Evolutionary conservation across 2,797 vertebrate genomes (phyloP), one percentile per base, ranked within the genome.

Genomic region (Squalus acanthias): DNA sequence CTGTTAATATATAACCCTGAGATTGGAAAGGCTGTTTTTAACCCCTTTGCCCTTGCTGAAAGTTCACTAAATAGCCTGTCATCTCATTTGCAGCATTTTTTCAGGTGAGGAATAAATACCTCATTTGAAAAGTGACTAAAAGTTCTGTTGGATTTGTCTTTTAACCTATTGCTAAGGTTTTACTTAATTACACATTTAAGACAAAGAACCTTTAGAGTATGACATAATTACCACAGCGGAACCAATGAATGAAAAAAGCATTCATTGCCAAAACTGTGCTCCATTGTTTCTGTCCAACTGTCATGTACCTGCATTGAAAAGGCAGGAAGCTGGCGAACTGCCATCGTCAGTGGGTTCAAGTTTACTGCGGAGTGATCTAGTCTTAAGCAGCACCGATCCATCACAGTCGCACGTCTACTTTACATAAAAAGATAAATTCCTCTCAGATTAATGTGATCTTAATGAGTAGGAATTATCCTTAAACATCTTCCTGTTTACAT

Each of bases 151-250:
- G 60, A 95, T 95, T 70, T 74, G 69, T n/a, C 70, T 74, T 95
- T 76, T 95, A 95, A 74, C 70, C 70, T 60, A 74, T 57, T n/a
- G 94, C 50, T 95, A 76, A 95, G 46, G 53, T 33, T 95, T 95
- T 95, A 95, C 69, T 95, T 72, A 95, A 95, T 72, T 95, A 95
- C 70, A 95, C 53, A 76, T 57, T 95, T 95, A 95, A 95, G 94
- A 72, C 94, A 95, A 95, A 95, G 70, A 95, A 3, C 39, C 94
- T 95, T 76, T 95, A 53, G 94, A 95, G 76, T 76, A 72, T 72
- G 50, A 72, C 94, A 95, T 72, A 93, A 93, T 93, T 93, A 72
- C 94, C 94, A 95, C 94, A 57, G 67, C 70, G 94, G 94, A 95
- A 76, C 94, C 94, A 95, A 95, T 57, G 94, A 95, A 95, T 95